phyloP scores from a whole-genome alignment of 2,888 invertebrate species.

The Ypsolopha sequella region DNA sequence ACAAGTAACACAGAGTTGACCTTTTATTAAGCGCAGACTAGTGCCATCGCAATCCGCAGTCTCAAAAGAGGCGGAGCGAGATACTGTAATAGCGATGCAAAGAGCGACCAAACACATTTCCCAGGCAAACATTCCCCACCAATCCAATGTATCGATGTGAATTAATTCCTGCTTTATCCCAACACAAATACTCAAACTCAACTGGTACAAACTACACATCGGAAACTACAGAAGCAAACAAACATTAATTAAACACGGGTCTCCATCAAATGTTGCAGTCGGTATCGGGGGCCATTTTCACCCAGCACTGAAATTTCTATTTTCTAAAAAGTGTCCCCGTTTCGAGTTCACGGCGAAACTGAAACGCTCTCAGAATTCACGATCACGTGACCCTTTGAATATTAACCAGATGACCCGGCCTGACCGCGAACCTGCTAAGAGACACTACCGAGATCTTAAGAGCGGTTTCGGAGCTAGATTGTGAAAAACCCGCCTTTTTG shows the following conservation, averaged over 20 bases:
- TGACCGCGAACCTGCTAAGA: constrained; percentile 24
- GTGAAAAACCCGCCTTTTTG: too few species aligned
- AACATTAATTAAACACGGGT: neutral
- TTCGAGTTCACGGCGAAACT: constrained; percentile 26
- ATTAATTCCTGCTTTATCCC: constrained; percentile 1
- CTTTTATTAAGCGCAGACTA: too few species aligned
- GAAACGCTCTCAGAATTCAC: constrained; percentile 54
- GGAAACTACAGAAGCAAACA: neutral
- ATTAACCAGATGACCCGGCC: constrained; percentile 62
- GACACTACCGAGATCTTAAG: neutral
- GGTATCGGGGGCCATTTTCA: neutral
- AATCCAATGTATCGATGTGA: constrained; percentile 1
- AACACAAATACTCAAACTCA: neutral
- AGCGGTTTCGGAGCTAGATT: too few species aligned
- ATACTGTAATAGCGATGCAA: too few species aligned
- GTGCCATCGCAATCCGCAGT: too few species aligned
- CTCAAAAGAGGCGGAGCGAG: too few species aligned
- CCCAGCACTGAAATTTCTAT: neutral
- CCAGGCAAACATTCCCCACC: neutral
- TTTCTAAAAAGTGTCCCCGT: constrained; percentile 20
- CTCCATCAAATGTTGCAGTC: neutral
- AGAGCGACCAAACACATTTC: neutral
- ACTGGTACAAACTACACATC: neutral
- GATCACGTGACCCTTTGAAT: constrained; percentile 62
- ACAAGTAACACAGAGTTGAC: too few species aligned